Evolutionary conservation across 2,113 vertebrate species (phyloP), one percentile per base, ranked within the genome.

Genomic region (Acanthisitta chloris): DNA sequence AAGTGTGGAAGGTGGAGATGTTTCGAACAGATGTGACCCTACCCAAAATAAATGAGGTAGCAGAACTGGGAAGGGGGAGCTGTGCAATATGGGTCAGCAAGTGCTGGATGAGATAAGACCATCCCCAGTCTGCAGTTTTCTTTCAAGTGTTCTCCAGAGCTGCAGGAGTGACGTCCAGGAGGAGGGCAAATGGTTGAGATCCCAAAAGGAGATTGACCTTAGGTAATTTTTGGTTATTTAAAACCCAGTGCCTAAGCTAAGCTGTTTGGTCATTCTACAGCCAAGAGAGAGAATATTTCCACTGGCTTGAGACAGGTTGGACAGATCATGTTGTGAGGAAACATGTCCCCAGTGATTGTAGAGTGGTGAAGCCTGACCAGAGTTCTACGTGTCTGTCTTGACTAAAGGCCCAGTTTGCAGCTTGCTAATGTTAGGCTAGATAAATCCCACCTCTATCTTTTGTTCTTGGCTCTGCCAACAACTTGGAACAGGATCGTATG

Each of bases 11-110:
- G 49, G 49, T 13, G 10, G 40, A 67, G 48, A 24, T 19, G 13
- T 49, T 81, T 76, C 28, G 18, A 6, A 71, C 57, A 42, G 31
- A 24, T 18, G 25, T 1, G 2, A 16, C 12, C 24, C n/a, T 66
- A 23, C 46, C n/a, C 52, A 26, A 61, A 67, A 59, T 16, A 86
- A 66, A 36, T 7, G 34, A 21, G 0, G 0, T 43, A 43, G 55
- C 13, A 42, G 76, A 78, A 59, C 13, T 0, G 1, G 49, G 51
- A 77, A 34, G 18, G 31, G 8, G 21, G 14, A 48, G 15, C 23
- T 61, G 10, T 72, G 19, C 15, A 17, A 5, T 2, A 6, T 24
- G 29, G 17, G 11, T 36, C 58, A 66, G 28, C 13, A 13, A 42
- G 21, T 31, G 17, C 21, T 52, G 9, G 9, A 54, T 38, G 52